phyloP scores from a whole-genome alignment of 2,888 invertebrate genomes.

The Stenotaenia linearis region DNA sequence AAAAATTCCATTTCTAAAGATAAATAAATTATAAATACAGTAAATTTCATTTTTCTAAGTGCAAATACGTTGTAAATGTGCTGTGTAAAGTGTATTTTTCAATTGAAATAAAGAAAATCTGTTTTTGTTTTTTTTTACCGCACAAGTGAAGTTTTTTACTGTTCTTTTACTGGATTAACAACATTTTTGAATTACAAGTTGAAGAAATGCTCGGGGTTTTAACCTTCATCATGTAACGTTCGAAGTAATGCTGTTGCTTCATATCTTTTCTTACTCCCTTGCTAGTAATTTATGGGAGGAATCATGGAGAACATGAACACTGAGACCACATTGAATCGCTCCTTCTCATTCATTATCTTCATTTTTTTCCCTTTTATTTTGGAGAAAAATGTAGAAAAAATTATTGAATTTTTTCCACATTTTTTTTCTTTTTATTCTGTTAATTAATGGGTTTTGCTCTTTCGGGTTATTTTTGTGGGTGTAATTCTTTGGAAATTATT shows the following conservation, averaged over 20 bases:
- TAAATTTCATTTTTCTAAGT: no score
- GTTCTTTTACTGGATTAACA: no score
- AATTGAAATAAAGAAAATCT: no score
- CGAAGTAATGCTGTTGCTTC: constrained; percentile 15
- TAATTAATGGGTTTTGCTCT: neutral
- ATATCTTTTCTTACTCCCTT: constrained; percentile 12
- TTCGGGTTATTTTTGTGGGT: neutral
- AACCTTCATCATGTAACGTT: constrained; percentile 15
- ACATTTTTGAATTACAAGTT: no score
- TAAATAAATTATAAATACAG: no score
- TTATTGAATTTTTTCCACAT: constrained; percentile 3
- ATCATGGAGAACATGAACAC: constrained; percentile 8
- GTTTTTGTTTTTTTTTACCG: no score
- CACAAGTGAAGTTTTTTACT: no score
- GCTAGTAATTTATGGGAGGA: constrained; percentile 1
- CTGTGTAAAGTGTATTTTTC: no score
- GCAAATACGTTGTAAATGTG: no score
- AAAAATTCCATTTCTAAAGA: no score
- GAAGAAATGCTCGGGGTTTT: neutral
- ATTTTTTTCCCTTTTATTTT: neutral
- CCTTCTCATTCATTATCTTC: constrained; percentile 10
- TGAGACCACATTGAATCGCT: constrained; percentile 19
- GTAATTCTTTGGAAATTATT: neutral
- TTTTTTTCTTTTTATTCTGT: neutral
- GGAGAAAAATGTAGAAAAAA: neutral